A percentile compares a stretch with the other conserved stretches of the same genome.
Evolutionary conservation across 2,113 vertebrate genomes (phyloP).

Genomic region (Xiphophorus couchianus): DNA sequence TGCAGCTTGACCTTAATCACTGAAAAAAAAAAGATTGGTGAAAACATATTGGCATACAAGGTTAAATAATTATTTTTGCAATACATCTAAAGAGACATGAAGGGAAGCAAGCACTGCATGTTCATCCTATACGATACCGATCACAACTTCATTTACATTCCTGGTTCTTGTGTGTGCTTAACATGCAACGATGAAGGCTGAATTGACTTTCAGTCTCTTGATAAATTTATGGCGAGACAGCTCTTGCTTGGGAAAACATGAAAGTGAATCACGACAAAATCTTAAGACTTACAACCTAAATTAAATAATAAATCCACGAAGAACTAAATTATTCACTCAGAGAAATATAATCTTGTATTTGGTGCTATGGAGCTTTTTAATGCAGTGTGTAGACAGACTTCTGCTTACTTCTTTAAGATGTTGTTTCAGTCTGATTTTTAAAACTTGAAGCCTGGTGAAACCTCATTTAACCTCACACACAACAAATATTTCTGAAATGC

Average conservation of each 20-base stretch:
- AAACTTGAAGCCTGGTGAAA: constrained; percentile 51
- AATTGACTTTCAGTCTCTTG: not conserved
- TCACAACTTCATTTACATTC: not conserved
- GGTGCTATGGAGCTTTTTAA: constrained; percentile 29
- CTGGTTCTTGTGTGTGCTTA: not conserved
- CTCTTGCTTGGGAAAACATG: not conserved
- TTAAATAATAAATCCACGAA: constrained; percentile 15
- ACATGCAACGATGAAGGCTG: not conserved
- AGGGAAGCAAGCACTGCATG: not conserved
- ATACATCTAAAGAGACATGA: not conserved
- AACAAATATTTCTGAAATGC: constrained; percentile 2
- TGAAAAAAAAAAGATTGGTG: not conserved
- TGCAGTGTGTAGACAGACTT: constrained; percentile 34
- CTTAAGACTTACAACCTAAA: constrained; percentile 12
- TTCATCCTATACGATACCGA: not conserved
- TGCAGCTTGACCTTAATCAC: too few species aligned
- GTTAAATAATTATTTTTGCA: not conserved
- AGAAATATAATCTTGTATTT: constrained; percentile 15
- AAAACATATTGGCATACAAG: not conserved
- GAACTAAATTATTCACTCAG: not conserved
- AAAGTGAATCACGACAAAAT: not conserved
- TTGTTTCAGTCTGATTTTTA: constrained; percentile 65
- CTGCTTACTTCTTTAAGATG: constrained; percentile 60
- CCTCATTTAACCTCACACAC: constrained; percentile 54
- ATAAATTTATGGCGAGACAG: constrained; percentile 1